Percentiles rank a stretch among this genome's conserved stretches.
Evolutionary conservation across 2,888 invertebrate species (phyloP).

Genomic region (Euproctis similis): DNA sequence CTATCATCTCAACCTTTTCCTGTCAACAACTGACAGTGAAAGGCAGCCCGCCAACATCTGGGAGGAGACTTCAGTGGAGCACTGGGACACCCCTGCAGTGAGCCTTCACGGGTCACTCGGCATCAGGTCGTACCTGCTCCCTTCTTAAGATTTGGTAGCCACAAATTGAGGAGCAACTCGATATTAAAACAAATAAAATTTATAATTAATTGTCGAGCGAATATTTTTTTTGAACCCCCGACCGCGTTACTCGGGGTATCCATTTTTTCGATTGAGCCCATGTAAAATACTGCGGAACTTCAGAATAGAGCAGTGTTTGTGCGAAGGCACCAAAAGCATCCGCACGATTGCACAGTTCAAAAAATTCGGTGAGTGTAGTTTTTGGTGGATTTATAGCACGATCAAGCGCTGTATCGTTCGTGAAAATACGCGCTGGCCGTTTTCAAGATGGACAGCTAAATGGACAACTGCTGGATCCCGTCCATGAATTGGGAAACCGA

Average conservation of each 20-base stretch:
- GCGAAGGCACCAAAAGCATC: slow-evolving; percentile 6
- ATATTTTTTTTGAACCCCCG: too few relatives aligned
- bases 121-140: too few relatives aligned
- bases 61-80: too few relatives aligned
- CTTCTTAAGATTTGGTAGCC: too few relatives aligned
- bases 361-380: slow-evolving; percentile 26
- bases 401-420: slow-evolving; percentile 15
- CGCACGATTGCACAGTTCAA: slow-evolving; percentile 7
- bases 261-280: slow-evolving; percentile 3
- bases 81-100: too few relatives aligned
- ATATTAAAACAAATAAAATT: too few relatives aligned
- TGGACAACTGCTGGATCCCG: slow-evolving; percentile 8
- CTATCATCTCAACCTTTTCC: too few relatives aligned
- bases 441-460: slow-evolving; percentile 12
- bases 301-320: slow-evolving; percentile 1
- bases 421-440: slow-evolving; percentile 16
- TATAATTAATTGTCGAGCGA: too few relatives aligned
- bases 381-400: slow-evolving; percentile 19
- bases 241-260: background rate
- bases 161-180: too few relatives aligned
- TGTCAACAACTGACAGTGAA: too few relatives aligned
- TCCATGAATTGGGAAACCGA: slow-evolving; percentile 7
- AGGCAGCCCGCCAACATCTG: too few relatives aligned
- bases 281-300: slow-evolving; percentile 4
- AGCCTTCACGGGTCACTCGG: too few relatives aligned